phyloP scores from a whole-genome alignment of 2,888 invertebrate species.

The Octodonta nipae region DNA sequence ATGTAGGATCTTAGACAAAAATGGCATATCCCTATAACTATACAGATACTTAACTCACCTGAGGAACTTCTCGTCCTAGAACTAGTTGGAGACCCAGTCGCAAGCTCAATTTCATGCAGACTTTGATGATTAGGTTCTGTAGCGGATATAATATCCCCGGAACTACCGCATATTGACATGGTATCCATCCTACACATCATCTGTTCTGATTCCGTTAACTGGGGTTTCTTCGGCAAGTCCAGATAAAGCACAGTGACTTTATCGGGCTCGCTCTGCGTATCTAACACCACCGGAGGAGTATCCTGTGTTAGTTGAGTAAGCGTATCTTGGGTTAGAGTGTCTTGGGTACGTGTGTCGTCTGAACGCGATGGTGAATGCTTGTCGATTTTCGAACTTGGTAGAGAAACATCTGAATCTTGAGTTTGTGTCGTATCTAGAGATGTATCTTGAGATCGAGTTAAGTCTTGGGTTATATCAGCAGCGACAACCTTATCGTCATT shows the following conservation, averaged over 20 bases:
- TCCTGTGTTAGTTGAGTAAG: conserved; percentile 2
- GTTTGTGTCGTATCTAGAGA: conserved; percentile 5
- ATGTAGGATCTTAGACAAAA: too few species aligned
- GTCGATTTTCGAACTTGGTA: too few species aligned
- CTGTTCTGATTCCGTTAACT: conserved; percentile 23
- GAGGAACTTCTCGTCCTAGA: too few species aligned
- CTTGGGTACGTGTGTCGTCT: conserved; percentile 11
- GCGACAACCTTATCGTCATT: background rate
- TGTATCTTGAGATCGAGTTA: conserved; percentile 10
- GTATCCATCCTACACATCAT: conserved; percentile 23
- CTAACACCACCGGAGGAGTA: background rate
- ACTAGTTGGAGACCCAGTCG: too few species aligned
- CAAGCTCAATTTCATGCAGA: too few species aligned
- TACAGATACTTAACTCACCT: too few species aligned
- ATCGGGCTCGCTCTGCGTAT: background rate
- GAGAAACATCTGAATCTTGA: conserved; percentile 6
- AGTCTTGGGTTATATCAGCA: conserved; percentile 9
- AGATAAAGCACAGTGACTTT: conserved; percentile 5
- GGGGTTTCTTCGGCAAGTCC: conserved; percentile 17
- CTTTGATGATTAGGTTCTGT: too few species aligned
- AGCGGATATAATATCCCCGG: too few species aligned
- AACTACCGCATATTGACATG: conserved; percentile 18
- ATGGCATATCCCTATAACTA: too few species aligned
- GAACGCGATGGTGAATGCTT: too few species aligned
- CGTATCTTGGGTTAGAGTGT: conserved; percentile 11